These are phyloP conservation scores for Lepilemur septentrionalis DNA, from an alignment of 2,797 vertebrate genomes.

Conservation along the genomic window DNA sequence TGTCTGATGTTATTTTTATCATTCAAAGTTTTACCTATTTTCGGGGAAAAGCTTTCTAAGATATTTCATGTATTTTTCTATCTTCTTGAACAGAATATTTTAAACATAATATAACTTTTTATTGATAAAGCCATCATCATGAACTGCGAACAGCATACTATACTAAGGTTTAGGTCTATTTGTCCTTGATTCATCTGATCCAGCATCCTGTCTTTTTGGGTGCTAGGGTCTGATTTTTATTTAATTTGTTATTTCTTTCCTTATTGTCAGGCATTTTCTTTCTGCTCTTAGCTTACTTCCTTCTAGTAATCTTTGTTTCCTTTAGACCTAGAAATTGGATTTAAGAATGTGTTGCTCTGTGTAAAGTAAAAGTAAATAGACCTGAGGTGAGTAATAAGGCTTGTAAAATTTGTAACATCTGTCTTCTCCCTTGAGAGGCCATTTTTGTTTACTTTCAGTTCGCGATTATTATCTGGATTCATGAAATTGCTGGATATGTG, in stretches of 20 bases:
- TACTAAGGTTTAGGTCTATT: not conserved
- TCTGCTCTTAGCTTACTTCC: not conserved
- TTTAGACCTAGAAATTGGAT: slow-evolving; percentile 20
- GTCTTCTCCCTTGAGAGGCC: not conserved
- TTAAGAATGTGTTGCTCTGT: not conserved
- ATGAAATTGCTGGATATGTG: not conserved
- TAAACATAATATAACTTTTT: not conserved
- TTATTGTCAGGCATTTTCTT: not conserved
- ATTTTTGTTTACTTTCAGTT: slow-evolving; percentile 45
- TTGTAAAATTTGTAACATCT: slow-evolving; percentile 27
- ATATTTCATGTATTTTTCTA: not conserved
- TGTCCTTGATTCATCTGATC: not conserved
- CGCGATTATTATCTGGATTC: slow-evolving; percentile 14
- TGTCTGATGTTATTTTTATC: not conserved
- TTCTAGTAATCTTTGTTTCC: not conserved
- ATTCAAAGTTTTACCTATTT: not conserved
- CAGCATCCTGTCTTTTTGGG: not conserved
- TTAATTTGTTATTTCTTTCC: not conserved
- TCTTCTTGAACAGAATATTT: slow-evolving; percentile 2
- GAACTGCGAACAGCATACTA: not conserved
- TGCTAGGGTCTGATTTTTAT: not conserved
- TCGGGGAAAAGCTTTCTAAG: not conserved
- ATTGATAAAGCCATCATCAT: not conserved
- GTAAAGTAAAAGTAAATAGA: slow-evolving; percentile 29
- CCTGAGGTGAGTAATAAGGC: not conserved